These are phyloP conservation scores for Drosophila pruinosa DNA, from an alignment of 1,140 invertebrate genomes.

Conservation along the genomic window DNA sequence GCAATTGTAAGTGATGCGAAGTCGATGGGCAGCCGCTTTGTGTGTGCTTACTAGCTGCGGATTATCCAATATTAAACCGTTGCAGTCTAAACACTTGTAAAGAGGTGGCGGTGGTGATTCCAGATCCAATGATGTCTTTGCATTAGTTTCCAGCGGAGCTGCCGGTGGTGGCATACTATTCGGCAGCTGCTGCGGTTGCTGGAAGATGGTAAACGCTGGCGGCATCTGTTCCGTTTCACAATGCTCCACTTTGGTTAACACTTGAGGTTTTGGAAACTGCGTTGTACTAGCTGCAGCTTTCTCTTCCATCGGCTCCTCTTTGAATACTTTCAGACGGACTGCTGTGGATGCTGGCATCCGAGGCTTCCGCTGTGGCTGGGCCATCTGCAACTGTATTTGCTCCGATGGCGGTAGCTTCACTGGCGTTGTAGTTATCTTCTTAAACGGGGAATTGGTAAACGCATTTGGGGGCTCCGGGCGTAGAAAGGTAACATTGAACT, in stretches of 20 bases:
- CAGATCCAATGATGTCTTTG: constrained; percentile 37
- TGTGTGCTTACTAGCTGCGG: constrained; percentile 57
- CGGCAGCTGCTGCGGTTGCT: constrained; percentile 27
- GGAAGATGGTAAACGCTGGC: constrained; percentile 64
- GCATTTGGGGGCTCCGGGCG: constrained; percentile 68
- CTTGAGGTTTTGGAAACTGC: constrained; percentile 2
- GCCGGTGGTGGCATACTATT: constrained; percentile 55
- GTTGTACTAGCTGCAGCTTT: constrained; percentile 10
- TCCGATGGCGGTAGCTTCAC: constrained; percentile 49
- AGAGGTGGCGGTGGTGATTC: constrained; percentile 45
- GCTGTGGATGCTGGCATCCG: constrained; percentile 57
- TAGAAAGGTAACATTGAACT: constrained; percentile 65
- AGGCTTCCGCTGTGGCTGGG: constrained; percentile 52
- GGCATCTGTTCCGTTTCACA: constrained; percentile 53
- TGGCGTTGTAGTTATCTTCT: constrained; percentile 50
- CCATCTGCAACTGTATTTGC: constrained; percentile 41
- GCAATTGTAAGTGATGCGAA: constrained; percentile 69
- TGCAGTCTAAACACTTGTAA: constrained; percentile 77
- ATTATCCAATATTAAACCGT: constrained; percentile 63
- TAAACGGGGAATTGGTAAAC: constrained; percentile 68
- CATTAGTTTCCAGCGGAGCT: constrained; percentile 2
- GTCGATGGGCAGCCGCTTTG: constrained; percentile 59
- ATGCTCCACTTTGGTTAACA: constrained; percentile 58
- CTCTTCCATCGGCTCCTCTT: constrained; percentile 60
- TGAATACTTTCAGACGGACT: constrained; percentile 64